Evolutionary conservation across 2,888 invertebrate species (phyloP).

Genomic region (Clepsis dumicolana): DNA sequence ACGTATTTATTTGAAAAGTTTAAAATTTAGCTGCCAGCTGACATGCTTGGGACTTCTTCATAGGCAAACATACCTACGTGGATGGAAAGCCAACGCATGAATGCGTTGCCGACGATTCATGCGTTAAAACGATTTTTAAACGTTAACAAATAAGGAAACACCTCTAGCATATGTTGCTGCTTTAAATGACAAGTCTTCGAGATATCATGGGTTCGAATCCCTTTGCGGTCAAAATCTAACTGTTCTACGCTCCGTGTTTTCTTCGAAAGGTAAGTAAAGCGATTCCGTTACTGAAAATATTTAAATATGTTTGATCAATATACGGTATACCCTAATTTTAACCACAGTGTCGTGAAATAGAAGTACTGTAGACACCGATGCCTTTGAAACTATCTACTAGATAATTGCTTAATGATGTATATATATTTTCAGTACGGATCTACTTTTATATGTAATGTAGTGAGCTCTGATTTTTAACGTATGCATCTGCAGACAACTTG

Average conservation of each 20-base stretch:
- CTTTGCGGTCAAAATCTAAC: background rate
- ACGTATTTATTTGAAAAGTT: no score
- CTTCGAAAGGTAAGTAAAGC: slow-evolving; percentile 33
- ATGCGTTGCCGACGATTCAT: background rate
- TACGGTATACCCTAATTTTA: no score
- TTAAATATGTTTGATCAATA: background rate
- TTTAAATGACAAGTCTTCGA: background rate
- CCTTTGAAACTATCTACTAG: no score
- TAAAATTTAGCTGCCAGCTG: no score
- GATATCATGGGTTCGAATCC: slow-evolving; percentile 33
- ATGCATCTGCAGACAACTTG: slow-evolving; percentile 50
- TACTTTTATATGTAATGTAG: slow-evolving; percentile 3
- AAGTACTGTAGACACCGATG: no score
- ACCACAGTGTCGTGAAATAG: no score
- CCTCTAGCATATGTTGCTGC: background rate
- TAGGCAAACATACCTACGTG: no score
- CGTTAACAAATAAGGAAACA: no score
- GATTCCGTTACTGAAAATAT: slow-evolving; percentile 19
- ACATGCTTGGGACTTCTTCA: no score
- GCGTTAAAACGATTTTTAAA: background rate
- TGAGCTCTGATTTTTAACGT: slow-evolving; percentile 24
- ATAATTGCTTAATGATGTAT: background rate
- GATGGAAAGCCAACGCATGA: no score
- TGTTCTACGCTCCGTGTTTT: background rate
- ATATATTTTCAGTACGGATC: slow-evolving; percentile 16